A percentile compares a stretch with the other conserved stretches of the same genome.
Evolutionary conservation across 2,888 invertebrate species (phyloP).

Genomic region (Tetragonisca angustula): DNA sequence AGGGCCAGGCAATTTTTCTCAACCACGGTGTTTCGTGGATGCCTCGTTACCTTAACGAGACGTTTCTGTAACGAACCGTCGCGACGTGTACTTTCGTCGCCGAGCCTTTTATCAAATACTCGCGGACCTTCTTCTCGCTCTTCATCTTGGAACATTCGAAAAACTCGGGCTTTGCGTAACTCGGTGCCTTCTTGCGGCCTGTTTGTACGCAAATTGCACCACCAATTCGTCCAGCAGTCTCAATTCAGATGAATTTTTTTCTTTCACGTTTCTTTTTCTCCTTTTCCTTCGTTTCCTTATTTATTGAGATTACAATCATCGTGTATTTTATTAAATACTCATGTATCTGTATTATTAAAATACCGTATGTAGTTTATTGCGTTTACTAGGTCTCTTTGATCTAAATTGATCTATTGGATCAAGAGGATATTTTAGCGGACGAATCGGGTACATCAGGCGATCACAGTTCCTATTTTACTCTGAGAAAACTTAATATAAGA

Average conservation of each 20-base stretch:
- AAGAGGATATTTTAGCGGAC: conserved; percentile 43
- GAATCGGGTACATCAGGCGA: conserved; percentile 79
- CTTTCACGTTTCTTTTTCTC: neutral
- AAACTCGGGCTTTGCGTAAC: conserved; percentile 78
- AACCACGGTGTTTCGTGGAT: conserved; percentile 17
- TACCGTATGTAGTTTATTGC: too few relatives aligned
- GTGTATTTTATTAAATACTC: too few relatives aligned
- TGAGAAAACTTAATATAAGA: conserved; percentile 67
- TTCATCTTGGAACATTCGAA: conserved; percentile 56
- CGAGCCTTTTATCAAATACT: conserved; percentile 32
- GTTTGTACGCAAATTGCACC: conserved; percentile 76
- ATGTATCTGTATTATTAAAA: too few relatives aligned
- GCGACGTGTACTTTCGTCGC: conserved; percentile 17
- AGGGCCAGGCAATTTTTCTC: conserved; percentile 24
- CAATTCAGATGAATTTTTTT: neutral
- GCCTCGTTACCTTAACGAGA: conserved; percentile 54
- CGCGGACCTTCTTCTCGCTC: conserved; percentile 31
- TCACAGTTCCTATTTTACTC: conserved; percentile 82
- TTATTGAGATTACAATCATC: neutral
- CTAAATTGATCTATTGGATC: neutral
- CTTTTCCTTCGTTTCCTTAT: too few relatives aligned
- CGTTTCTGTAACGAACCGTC: conserved; percentile 30
- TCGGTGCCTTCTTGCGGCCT: conserved; percentile 82
- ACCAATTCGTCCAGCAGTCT: conserved; percentile 62
- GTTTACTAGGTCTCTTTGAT: neutral